Percentiles rank a stretch among this genome's conserved stretches.
phyloP scores from a whole-genome alignment of 2,113 vertebrate genomes.

The Osmerus mordax region DNA sequence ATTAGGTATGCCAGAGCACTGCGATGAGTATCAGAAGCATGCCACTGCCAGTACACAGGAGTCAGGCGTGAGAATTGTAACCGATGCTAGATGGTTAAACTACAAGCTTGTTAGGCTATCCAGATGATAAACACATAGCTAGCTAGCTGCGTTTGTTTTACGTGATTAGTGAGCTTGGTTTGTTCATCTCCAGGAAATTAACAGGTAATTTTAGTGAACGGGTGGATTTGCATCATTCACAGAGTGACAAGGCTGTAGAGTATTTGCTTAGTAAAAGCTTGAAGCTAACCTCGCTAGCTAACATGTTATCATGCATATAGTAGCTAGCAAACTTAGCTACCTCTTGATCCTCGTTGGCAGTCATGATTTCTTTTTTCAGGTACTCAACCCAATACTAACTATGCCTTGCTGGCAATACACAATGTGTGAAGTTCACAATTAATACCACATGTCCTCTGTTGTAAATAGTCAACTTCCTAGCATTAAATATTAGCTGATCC shows the following conservation, averaged over 20 bases:
- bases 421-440: not conserved
- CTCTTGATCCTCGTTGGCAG: slow-evolving; percentile 94
- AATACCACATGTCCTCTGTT: slow-evolving; percentile 27
- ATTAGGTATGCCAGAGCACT: not conserved
- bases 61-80: too few species aligned
- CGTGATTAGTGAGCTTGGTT: too few species aligned
- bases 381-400: not conserved
- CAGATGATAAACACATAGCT: too few species aligned
- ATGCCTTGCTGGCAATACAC: not conserved
- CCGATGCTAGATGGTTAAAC: too few species aligned
- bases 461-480: slow-evolving; percentile 12
- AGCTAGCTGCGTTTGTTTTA: too few species aligned
- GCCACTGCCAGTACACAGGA: too few species aligned
- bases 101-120: too few species aligned
- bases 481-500: not conserved
- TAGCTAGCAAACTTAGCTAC: slow-evolving; percentile 53
- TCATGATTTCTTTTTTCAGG: slow-evolving; percentile 65
- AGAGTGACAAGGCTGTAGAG: too few species aligned
- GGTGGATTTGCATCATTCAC: too few species aligned
- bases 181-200: too few species aligned
- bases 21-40: not conserved
- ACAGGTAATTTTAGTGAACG: too few species aligned
- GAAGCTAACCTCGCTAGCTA: not conserved
- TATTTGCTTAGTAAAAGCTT: not conserved
- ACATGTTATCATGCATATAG: not conserved